phyloP scores from a whole-genome alignment of 2,113 vertebrate genomes.

The Polyodon spathula region DNA sequence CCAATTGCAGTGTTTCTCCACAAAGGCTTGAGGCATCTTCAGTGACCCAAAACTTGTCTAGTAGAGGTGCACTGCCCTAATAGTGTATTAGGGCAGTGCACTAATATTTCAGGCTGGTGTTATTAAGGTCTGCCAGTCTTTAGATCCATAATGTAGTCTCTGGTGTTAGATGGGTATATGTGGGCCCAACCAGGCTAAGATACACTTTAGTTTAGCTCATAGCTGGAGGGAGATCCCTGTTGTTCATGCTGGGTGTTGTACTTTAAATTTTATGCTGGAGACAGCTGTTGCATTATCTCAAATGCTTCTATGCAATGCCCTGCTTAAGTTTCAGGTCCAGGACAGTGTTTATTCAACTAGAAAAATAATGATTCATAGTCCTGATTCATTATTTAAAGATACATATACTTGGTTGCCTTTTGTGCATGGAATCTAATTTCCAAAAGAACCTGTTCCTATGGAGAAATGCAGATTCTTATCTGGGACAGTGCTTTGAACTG shows the following conservation, averaged over 20 bases:
- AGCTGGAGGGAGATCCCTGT: too few species aligned
- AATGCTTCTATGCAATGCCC: conserved; percentile 24
- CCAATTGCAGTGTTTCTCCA: too few species aligned
- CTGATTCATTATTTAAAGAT: conserved; percentile 28
- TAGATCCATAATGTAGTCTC: too few species aligned
- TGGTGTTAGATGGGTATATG: too few species aligned
- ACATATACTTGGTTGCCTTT: conserved; percentile 37
- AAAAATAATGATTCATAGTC: conserved; percentile 39
- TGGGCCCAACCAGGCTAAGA: too few species aligned
- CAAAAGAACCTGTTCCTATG: conserved; percentile 16
- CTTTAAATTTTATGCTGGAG: conserved; percentile 23
- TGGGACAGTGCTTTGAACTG: conserved; percentile 3
- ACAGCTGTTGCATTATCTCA: conserved; percentile 36
- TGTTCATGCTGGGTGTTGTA: conserved; percentile 17
- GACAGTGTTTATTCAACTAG: conserved; percentile 37
- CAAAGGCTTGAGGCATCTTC: too few species aligned
- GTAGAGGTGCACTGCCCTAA: too few species aligned
- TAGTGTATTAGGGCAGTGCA: too few species aligned
- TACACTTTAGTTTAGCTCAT: too few species aligned
- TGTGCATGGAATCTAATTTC: conserved; percentile 22
- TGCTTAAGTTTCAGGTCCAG: conserved; percentile 19
- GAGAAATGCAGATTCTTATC: conserved; percentile 2
- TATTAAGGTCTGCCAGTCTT: too few species aligned
- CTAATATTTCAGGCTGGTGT: too few species aligned
- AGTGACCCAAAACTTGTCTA: too few species aligned